Conservation (phyloP, 2,797 vertebrate genomes). For the Epinephelus coioides region DNA sequence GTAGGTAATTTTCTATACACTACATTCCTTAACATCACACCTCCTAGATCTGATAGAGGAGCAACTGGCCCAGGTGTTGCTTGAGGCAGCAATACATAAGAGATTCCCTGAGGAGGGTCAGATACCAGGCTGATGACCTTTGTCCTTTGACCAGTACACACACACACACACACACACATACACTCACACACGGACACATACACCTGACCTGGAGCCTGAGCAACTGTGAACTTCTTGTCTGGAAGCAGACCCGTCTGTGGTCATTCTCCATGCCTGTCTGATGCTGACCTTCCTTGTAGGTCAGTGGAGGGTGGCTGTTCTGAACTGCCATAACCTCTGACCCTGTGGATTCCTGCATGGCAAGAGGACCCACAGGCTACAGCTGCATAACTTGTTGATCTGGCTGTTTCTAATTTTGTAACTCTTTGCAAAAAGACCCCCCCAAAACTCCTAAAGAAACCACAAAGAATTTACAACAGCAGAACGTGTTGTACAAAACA, state of each 20-base stretch:
- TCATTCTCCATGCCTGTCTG: conserved; percentile 39
- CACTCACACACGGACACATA: conserved; percentile 41
- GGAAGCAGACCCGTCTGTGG: conserved; percentile 44
- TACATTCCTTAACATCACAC: conserved; percentile 24
- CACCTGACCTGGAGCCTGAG: conserved; percentile 53
- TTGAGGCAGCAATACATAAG: conserved; percentile 43
- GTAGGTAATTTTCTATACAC: conserved; percentile 4
- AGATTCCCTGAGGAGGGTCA: conserved; percentile 48
- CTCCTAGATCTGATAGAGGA: conserved; percentile 27
- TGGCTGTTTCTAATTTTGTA: conserved; percentile 51
- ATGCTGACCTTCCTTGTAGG: conserved; percentile 37
- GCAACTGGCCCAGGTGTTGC: conserved; percentile 56
- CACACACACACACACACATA: conserved; percentile 32
- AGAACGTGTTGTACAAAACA: no score
- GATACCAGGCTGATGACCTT: conserved; percentile 68
- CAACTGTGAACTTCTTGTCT: conserved; percentile 62
- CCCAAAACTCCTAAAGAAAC: not conserved
- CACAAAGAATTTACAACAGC: not conserved
- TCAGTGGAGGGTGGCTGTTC: conserved; percentile 51
- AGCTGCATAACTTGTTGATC: conserved; percentile 37
- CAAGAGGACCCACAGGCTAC: conserved; percentile 44
- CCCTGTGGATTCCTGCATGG: conserved; percentile 59
- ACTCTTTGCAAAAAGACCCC: no score
- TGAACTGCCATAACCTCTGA: conserved; percentile 74
- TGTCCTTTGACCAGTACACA: conserved; percentile 59